Evolutionary conservation across 1,140 invertebrate genomes (phyloP).

Genomic region (Drosophila prosaltans): DNA sequence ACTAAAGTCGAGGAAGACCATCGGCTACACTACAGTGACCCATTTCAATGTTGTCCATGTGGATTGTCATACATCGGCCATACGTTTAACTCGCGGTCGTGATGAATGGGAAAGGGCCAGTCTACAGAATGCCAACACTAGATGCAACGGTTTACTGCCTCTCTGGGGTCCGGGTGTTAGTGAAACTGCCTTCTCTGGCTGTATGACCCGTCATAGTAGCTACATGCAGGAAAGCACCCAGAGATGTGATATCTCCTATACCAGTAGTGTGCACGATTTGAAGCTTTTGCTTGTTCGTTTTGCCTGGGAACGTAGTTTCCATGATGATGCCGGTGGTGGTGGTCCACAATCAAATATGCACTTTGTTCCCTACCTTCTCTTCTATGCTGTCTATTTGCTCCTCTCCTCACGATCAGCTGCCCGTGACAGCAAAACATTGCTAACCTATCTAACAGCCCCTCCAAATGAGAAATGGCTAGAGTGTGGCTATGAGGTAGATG

Average conservation of each 20-base stretch:
- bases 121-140: slow-evolving; percentile 98
- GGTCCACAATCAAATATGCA: slow-evolving; percentile 99
- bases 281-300: slow-evolving; percentile 95
- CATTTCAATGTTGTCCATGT: slow-evolving; percentile 99
- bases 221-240: slow-evolving; percentile 94
- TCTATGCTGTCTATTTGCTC: slow-evolving; percentile 95
- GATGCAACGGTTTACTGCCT: slow-evolving; percentile 97
- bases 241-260: slow-evolving; percentile 93
- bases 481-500: slow-evolving; percentile 93
- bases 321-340: slow-evolving; percentile 98
- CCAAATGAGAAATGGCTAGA: slow-evolving; percentile 88
- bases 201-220: slow-evolving; percentile 94
- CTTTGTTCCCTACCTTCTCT: slow-evolving; percentile 96
- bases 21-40: slow-evolving; percentile 96
- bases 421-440: slow-evolving; percentile 89
- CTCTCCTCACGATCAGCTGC: slow-evolving; percentile 78
- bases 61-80: slow-evolving; percentile 98
- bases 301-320: slow-evolving; percentile 97
- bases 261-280: slow-evolving; percentile 95
- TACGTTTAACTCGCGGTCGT: slow-evolving; percentile 88
- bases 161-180: slow-evolving; percentile 98
- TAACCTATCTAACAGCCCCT: slow-evolving; percentile 87
- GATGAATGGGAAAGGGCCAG: slow-evolving; percentile 99
- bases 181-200: slow-evolving; percentile 96
- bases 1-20: slow-evolving; percentile 91